phyloP scores from a whole-genome alignment of 1,140 invertebrate genomes.

The Pentalonia nigronervosa region DNA sequence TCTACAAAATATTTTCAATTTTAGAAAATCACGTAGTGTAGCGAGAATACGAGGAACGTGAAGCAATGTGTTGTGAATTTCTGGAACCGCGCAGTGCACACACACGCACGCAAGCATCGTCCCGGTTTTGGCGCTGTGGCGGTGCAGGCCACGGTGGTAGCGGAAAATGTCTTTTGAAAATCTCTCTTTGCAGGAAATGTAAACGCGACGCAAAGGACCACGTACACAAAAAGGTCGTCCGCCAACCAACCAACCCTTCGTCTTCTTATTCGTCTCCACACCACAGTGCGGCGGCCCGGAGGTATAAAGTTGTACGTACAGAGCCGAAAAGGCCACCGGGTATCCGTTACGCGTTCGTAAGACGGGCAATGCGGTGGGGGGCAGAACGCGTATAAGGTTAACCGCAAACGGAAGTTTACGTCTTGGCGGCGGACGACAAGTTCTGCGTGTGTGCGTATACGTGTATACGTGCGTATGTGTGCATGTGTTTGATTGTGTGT shows the following conservation, averaged over 20 bases:
- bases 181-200: constrained; percentile 41
- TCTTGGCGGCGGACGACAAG: constrained; percentile 55
- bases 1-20: background rate
- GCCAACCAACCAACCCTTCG: constrained; percentile 25
- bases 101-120: background rate
- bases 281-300: constrained; percentile 20
- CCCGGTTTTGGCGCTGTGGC: background rate
- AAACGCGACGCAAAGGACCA: constrained; percentile 45
- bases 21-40: background rate
- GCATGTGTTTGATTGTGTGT: background rate
- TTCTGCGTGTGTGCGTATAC: constrained; percentile 22
- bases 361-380: background rate
- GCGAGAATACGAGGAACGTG: background rate
- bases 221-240: constrained; percentile 48
- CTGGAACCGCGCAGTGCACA: background rate
- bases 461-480: background rate
- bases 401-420: constrained; percentile 57
- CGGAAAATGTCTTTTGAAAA: constrained; percentile 53
- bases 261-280: background rate
- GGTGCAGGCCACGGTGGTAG: background rate
- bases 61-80: background rate
- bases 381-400: constrained; percentile 49
- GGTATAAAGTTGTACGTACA: constrained; percentile 50
- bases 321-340: constrained; percentile 54
- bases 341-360: constrained; percentile 48